Base-by-base conservation (phyloP, 2,797 vertebrate genomes). In the Peromyscus eremicus region DNA sequence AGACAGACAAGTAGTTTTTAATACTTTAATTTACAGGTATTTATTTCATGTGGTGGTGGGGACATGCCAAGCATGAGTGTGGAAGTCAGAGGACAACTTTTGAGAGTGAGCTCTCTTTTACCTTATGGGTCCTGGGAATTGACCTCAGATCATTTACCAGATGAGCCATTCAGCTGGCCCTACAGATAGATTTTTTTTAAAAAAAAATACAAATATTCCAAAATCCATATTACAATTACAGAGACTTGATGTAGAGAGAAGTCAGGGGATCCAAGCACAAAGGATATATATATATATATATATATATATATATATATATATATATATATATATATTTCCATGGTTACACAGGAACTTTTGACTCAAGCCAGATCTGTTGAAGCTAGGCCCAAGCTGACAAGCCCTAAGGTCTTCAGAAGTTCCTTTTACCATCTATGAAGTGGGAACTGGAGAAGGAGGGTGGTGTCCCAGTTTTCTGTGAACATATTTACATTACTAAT, bases 171-270 rank as follows among this genome's bases (percentile, higher is more conserved):
- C 8, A 70, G 23, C 68, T 87, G 8, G 14, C 25, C 34, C 49
- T 71, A 71, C 49, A 71, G 55, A 71, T 37, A 55, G 21, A 90
- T 60, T 57, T 52, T 89, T 93, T 80, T 62, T n/a, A n/a, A n/a
- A 52, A 14, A 11, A 57, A 29, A 86, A 49, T 17, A 92, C 0
- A 76, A 79, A 92, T 66, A 77, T 40, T 93, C 55, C 49, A 92
- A 84, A 96, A 83, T 82, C 68, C n/a, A 71, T 81, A 90, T 94
- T 94, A 86, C 8, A 94, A 62, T 52, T 82, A 55, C 27, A 79
- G 68, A 43, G 10, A 77, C n/a, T 49, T 89, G 46, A 75, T 79
- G 21, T 14, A 77, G 40, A 91, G n/a, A 32, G 27, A 94, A 82
- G 32, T 94, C 40, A 96, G 62, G 81, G 8, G 64, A 21, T 14